Percentiles rank a stretch among this genome's conserved stretches.
Evolutionary conservation across 2,113 vertebrate genomes (phyloP).

Genomic region (Xiphophorus maculatus): DNA sequence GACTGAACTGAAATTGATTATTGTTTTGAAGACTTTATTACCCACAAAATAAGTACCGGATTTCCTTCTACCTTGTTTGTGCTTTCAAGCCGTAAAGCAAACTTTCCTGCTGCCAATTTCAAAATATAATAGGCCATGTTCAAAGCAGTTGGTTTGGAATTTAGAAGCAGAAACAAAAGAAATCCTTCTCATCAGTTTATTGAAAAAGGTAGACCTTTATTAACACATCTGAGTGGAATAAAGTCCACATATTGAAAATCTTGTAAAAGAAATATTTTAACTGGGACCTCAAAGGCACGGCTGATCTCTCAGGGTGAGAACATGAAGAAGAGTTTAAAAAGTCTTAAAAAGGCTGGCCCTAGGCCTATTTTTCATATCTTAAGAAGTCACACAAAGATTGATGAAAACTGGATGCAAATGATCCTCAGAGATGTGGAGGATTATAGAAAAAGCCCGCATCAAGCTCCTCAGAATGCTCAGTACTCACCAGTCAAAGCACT

Average conservation of each 20-base stretch:
- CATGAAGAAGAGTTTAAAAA: conserved; percentile 43
- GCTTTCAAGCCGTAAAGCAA: not conserved
- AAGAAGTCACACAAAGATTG: conserved; percentile 71
- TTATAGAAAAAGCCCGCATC: conserved; percentile 60
- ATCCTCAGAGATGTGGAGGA: conserved; percentile 67
- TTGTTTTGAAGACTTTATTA: not conserved
- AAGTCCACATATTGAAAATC: conserved; percentile 33
- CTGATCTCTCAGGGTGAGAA: conserved; percentile 44
- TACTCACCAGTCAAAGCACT: conserved; percentile 66
- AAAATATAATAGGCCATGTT: not conserved
- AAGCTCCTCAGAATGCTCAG: conserved; percentile 69
- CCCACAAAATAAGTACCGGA: not conserved
- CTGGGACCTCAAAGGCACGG: conserved; percentile 36
- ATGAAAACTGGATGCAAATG: conserved; percentile 76
- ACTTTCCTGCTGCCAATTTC: not conserved
- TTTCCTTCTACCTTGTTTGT: not conserved
- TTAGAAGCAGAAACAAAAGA: conserved; percentile 9
- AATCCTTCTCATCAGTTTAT: not conserved
- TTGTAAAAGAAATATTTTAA: conserved; percentile 54
- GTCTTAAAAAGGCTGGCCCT: conserved; percentile 65
- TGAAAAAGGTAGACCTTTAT: conserved; percentile 26
- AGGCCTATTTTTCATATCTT: conserved; percentile 67
- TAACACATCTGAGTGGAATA: conserved; percentile 37
- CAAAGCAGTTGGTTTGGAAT: conserved; percentile 9
- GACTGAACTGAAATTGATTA: not conserved